A percentile compares a stretch with the other conserved stretches of the same genome.
phyloP scores from a whole-genome alignment of 1,140 invertebrate species.

The Amphibalanus amphitrite region DNA sequence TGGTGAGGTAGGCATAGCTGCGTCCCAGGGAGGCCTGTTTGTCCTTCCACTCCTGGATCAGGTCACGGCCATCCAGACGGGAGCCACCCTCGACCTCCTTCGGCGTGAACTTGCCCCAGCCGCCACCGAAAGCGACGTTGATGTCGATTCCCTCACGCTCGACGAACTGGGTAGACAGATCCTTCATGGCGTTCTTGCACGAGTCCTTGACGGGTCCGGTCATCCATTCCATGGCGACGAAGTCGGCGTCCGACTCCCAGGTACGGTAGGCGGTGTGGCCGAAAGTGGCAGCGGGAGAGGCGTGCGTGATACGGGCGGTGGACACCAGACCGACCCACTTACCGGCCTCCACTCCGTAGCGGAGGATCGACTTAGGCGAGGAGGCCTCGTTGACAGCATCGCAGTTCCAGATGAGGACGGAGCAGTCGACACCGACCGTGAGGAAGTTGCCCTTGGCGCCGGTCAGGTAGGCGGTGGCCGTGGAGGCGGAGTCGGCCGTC shows the following conservation, averaged over 20 bases:
- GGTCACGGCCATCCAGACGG: conserved; percentile 39
- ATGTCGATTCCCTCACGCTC: conserved; percentile 17
- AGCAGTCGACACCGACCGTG: conserved; percentile 16
- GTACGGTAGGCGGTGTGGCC: conserved; percentile 16
- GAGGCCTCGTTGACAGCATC: conserved; percentile 3
- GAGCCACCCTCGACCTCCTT: not conserved
- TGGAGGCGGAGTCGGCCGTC: conserved; percentile 63
- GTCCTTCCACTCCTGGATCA: conserved; percentile 36
- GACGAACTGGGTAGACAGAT: conserved; percentile 15
- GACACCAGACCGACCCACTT: conserved; percentile 34
- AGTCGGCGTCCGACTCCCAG: conserved; percentile 19
- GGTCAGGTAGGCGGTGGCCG: conserved; percentile 66
- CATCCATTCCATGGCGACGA: conserved; percentile 1
- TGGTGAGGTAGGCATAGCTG: conserved; percentile 47
- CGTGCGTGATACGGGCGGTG: conserved; percentile 57
- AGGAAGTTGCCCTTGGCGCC: conserved; percentile 46
- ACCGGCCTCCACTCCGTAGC: not conserved
- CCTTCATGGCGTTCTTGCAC: conserved; percentile 10
- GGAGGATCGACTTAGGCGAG: not conserved
- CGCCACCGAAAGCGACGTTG: conserved; percentile 11
- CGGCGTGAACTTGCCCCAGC: not conserved
- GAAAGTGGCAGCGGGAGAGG: conserved; percentile 41
- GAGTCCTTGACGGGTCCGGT: not conserved
- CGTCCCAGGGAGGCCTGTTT: conserved; percentile 37
- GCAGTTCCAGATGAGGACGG: conserved; percentile 15